phyloP scores from a whole-genome alignment of 1,140 invertebrate species.

The Cotesia typhae region DNA sequence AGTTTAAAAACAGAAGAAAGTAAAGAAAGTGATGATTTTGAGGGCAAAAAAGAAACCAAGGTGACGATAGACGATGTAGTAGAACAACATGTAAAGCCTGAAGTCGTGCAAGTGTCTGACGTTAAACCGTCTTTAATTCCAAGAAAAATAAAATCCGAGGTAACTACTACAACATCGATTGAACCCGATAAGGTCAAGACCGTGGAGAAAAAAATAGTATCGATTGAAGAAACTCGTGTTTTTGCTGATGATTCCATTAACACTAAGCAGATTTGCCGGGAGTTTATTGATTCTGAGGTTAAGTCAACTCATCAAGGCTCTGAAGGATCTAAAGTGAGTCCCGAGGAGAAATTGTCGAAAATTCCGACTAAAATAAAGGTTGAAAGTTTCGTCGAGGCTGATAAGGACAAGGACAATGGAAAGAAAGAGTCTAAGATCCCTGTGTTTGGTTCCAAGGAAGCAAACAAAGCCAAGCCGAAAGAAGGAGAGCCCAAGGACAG shows the following conservation, averaged over 20 bases:
- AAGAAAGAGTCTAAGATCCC: conserved; percentile 33
- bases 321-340: neutral
- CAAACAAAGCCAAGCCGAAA: neutral
- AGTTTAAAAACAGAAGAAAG: neutral
- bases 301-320: conserved; percentile 14
- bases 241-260: conserved; percentile 18
- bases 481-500: neutral
- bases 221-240: conserved; percentile 1
- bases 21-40: neutral
- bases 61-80: neutral
- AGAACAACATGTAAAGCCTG: neutral
- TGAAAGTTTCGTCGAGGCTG: conserved; percentile 6
- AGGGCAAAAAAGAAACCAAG: neutral
- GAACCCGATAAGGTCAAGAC: conserved; percentile 12
- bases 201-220: neutral
- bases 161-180: conserved; percentile 4
- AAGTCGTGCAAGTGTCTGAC: conserved; percentile 24
- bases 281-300: conserved; percentile 9
- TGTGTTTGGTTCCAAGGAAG: neutral
- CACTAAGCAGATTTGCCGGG: conserved; percentile 28
- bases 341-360: conserved; percentile 13
- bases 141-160: conserved; percentile 29
- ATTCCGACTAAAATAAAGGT: conserved; percentile 13
- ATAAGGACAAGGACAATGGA: conserved; percentile 37
- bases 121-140: conserved; percentile 30